A percentile compares a stretch with the other conserved stretches of the same genome.
Conservation (phyloP, 2,888 invertebrate genomes). For the Zootermopsis nevadensis region DNA sequence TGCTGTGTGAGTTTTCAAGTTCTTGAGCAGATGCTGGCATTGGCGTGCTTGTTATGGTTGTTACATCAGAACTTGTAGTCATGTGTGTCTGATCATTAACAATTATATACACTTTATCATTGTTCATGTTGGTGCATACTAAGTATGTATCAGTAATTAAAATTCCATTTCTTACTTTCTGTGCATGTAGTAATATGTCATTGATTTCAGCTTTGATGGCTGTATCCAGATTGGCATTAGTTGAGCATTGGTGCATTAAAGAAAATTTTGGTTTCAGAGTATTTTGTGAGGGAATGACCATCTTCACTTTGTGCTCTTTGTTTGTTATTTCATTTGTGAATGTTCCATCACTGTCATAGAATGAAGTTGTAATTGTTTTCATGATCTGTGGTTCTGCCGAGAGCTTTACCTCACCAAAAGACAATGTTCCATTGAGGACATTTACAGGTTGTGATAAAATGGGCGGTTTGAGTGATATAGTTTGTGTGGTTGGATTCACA, state of each 20-base stretch:
- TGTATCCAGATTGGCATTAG: background rate
- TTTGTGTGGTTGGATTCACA: background rate
- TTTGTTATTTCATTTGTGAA: background rate
- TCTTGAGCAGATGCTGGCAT: background rate
- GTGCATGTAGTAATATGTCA: background rate
- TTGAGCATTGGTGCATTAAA: background rate
- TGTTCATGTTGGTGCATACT: background rate
- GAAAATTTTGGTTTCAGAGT: background rate
- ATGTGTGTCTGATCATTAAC: background rate
- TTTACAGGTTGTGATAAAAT: conserved; percentile 13
- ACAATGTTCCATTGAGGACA: background rate
- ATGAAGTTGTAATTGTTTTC: background rate
- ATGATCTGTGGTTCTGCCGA: background rate
- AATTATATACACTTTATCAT: background rate
- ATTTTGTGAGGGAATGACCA: background rate
- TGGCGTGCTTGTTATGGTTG: background rate
- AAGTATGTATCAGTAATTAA: background rate
- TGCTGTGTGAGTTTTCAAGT: background rate
- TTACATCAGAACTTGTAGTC: background rate
- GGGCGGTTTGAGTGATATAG: background rate
- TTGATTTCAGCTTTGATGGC: background rate
- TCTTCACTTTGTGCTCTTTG: too few relatives aligned
- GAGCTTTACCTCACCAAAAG: background rate
- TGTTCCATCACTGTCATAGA: background rate
- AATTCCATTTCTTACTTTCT: background rate